phyloP scores from a whole-genome alignment of 2,797 vertebrate genomes.

The Sarcophilus harrisii region DNA sequence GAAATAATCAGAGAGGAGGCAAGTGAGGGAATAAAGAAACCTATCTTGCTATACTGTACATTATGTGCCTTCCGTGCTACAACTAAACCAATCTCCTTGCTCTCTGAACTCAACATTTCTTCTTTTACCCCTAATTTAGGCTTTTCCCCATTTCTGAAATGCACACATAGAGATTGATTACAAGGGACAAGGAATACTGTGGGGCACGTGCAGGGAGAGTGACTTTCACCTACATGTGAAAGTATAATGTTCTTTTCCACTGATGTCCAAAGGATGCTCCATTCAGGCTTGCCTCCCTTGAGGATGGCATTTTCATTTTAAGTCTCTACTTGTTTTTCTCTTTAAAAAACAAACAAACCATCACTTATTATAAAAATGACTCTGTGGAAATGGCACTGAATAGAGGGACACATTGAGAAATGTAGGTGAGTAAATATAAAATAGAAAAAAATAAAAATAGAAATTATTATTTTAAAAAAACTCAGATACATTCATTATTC shows the following conservation, averaged over 20 bases:
- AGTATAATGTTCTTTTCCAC: not conserved
- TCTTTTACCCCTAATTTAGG: not conserved
- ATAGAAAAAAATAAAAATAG: not conserved
- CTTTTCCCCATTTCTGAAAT: not conserved
- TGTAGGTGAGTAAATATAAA: not conserved
- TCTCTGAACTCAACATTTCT: not conserved
- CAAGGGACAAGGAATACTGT: not conserved
- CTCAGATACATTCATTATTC: not conserved
- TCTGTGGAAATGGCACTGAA: not conserved
- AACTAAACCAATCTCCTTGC: not conserved
- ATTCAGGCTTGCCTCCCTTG: not conserved
- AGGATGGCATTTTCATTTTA: not conserved
- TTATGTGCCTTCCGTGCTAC: not conserved
- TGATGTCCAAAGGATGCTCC: not conserved
- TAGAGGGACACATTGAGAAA: not conserved
- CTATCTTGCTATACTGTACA: not conserved
- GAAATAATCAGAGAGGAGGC: slow-evolving; percentile 4
- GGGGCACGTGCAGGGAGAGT: not conserved
- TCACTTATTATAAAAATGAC: not conserved
- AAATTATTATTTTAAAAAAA: not conserved
- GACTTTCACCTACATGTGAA: not conserved
- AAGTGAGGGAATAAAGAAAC: slow-evolving; percentile 47
- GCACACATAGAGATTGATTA: not conserved
- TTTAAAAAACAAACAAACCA: not conserved
- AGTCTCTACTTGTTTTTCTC: not conserved